A percentile compares a stretch with the other conserved stretches of the same genome.
These are phyloP conservation scores for Crotalus viridis DNA, from an alignment of 2,113 vertebrate species.

Conservation along the genomic window DNA sequence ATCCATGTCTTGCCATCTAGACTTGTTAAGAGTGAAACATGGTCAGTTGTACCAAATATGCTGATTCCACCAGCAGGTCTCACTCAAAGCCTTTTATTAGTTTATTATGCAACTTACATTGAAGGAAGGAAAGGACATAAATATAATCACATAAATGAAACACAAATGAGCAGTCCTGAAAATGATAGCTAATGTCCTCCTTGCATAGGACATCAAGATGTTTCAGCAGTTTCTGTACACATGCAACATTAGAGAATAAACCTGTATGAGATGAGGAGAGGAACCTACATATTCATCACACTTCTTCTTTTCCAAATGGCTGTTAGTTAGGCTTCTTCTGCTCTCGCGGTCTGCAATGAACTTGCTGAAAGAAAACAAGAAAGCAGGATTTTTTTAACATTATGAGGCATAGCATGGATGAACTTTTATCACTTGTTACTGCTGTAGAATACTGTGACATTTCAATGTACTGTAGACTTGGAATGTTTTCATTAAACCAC, in stretches of 20 bases:
- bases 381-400: constrained; percentile 33
- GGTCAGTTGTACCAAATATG: not conserved
- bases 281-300: constrained; percentile 77
- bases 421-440: constrained; percentile 9
- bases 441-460: not conserved
- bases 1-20: not conserved
- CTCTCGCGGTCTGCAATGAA: constrained; percentile 79
- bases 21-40: not conserved
- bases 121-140: not conserved
- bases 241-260: not conserved
- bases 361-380: constrained; percentile 72
- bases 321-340: constrained; percentile 77
- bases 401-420: constrained; percentile 11
- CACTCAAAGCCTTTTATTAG: not conserved
- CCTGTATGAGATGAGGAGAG: not conserved
- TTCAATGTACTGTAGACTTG: not conserved
- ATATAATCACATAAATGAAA: not conserved
- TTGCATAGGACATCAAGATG: not conserved
- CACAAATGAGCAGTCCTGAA: not conserved
- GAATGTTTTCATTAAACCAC: not conserved
- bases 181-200: not conserved
- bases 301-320: constrained; percentile 78
- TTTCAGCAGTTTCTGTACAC: not conserved
- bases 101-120: not conserved
- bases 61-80: not conserved